Evolutionary conservation across 2,888 invertebrate species (phyloP).

Genomic region (Endomychus coccineus): DNA sequence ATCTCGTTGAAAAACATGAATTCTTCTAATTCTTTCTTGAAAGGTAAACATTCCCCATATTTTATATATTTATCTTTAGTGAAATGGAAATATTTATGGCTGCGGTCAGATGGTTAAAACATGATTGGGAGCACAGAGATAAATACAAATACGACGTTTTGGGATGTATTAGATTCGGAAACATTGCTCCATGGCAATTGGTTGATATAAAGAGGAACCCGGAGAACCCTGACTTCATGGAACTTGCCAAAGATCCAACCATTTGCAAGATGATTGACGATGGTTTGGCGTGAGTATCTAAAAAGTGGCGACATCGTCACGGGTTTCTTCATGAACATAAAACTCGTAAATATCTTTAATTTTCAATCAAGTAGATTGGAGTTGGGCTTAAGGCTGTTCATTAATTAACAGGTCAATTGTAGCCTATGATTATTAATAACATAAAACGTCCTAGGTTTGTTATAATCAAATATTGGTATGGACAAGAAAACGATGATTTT

Average conservation of each 20-base stretch:
- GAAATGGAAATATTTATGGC: slow-evolving; percentile 76
- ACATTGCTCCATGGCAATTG: slow-evolving; percentile 73
- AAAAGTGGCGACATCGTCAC: too few species aligned
- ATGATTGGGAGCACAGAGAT: slow-evolving; percentile 59
- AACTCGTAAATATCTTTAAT: too few species aligned
- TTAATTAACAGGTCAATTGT: too few species aligned
- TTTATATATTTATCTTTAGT: slow-evolving; percentile 35
- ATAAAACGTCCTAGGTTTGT: slow-evolving; percentile 52
- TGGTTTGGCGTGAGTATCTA: slow-evolving; percentile 65
- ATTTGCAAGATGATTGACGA: slow-evolving; percentile 74
- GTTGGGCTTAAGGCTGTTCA: too few species aligned
- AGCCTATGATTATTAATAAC: not conserved
- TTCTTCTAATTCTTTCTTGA: not conserved
- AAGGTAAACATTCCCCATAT: too few species aligned
- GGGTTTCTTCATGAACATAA: too few species aligned
- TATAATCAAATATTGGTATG: slow-evolving; percentile 71
- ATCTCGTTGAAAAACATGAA: too few species aligned
- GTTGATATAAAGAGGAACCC: slow-evolving; percentile 70
- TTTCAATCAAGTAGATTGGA: too few species aligned
- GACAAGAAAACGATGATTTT: slow-evolving; percentile 63
- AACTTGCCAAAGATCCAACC: slow-evolving; percentile 57
- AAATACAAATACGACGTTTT: slow-evolving; percentile 54
- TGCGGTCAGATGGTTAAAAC: slow-evolving; percentile 70
- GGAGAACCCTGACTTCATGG: slow-evolving; percentile 63
- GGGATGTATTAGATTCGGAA: slow-evolving; percentile 67